Evolutionary conservation across 2,888 invertebrate genomes (phyloP).

Genomic region (Tanypteryx hageni): DNA sequence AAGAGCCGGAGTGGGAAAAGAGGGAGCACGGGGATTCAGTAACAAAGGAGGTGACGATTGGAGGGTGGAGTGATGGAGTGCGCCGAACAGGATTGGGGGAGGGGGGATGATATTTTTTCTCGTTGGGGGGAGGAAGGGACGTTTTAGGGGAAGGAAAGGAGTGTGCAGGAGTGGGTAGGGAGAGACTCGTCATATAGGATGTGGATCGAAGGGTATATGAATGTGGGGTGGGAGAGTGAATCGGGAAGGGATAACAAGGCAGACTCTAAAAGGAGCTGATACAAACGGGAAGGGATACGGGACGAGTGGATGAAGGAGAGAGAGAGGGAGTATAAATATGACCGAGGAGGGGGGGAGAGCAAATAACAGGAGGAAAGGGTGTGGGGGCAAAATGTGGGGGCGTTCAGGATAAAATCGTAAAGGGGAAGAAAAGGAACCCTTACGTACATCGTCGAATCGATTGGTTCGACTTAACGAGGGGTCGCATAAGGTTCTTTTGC

Average conservation of each 20-base stretch:
- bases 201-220: background rate
- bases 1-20: too few species aligned
- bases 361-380: background rate
- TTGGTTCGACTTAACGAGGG: conserved; percentile 44
- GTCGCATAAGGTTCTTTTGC: conserved; percentile 13
- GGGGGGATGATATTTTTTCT: background rate
- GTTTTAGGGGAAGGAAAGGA: background rate
- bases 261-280: conserved; percentile 42
- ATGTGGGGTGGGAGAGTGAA: background rate
- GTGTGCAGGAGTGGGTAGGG: background rate
- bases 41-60: conserved; percentile 59
- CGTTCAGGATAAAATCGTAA: background rate
- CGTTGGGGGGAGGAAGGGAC: background rate
- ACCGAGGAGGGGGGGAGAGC: background rate
- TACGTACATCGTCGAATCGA: conserved; percentile 31
- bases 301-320: background rate
- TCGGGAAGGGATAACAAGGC: conserved; percentile 40
- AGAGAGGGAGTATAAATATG: conserved; percentile 1
- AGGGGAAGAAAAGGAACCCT: background rate
- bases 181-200: background rate
- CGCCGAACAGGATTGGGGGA: background rate
- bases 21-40: conserved; percentile 29
- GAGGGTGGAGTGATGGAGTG: background rate
- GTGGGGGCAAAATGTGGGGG: background rate
- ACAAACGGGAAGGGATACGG: conserved; percentile 7